These are phyloP conservation scores for Oscheius sp. DNA, from an alignment of 2,888 invertebrate species.

Conservation along the genomic window DNA sequence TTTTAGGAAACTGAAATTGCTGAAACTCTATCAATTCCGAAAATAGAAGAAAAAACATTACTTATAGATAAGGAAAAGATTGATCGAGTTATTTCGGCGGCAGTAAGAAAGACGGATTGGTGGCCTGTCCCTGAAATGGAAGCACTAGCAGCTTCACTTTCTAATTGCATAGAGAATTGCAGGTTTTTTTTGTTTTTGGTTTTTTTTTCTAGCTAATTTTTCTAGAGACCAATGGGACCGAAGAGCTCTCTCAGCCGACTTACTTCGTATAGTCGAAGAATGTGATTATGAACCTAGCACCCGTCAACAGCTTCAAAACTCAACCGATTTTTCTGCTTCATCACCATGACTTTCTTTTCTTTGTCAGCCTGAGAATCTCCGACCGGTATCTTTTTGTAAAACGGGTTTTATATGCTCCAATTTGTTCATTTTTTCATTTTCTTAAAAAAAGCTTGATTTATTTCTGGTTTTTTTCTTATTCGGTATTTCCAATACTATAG, in stretches of 20 bases:
- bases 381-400: too few relatives aligned
- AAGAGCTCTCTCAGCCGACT: not conserved
- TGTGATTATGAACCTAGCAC: slow-evolving; percentile 15
- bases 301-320: not conserved
- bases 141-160: slow-evolving; percentile 55
- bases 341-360: too few relatives aligned
- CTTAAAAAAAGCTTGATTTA: not conserved
- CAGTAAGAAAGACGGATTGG: slow-evolving; percentile 44
- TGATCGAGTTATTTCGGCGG: slow-evolving; percentile 22
- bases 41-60: slow-evolving; percentile 32
- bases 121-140: slow-evolving; percentile 64
- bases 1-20: too few relatives aligned
- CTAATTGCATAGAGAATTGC: slow-evolving; percentile 53
- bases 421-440: not conserved
- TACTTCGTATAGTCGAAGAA: not conserved
- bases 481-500: not conserved
- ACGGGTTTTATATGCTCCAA: too few relatives aligned
- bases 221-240: slow-evolving; percentile 16
- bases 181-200: slow-evolving; percentile 24
- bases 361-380: too few relatives aligned
- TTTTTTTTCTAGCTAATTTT: not conserved
- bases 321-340: too few relatives aligned
- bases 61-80: not conserved
- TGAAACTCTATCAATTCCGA: too few relatives aligned
- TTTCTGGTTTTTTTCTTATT: not conserved